Evolutionary conservation across 2,113 vertebrate genomes (phyloP).

Genomic region (Hyperoodon ampullatus): DNA sequence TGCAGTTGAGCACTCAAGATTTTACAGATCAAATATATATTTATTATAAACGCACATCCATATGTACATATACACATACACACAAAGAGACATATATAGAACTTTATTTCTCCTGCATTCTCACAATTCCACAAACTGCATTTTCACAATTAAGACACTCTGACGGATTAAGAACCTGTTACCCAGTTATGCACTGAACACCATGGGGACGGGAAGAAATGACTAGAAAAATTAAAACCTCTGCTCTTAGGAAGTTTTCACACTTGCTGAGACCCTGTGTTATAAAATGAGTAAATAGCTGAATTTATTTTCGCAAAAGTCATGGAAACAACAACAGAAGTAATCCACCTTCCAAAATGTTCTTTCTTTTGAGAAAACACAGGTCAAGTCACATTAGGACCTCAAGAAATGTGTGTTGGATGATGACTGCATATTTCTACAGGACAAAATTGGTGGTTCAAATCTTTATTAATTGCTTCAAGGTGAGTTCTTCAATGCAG

Average conservation of each 20-base stretch:
- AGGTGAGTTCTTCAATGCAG: neutral
- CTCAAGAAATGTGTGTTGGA: neutral
- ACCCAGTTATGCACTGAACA: neutral
- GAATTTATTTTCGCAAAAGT: neutral
- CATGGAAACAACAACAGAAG: neutral
- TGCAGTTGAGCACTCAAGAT: neutral
- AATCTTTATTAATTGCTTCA: neutral
- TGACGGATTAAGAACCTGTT: neutral
- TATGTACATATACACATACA: neutral
- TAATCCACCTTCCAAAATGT: neutral
- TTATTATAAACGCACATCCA: neutral
- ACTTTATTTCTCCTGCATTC: neutral
- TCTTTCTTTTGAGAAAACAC: neutral
- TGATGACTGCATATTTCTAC: neutral
- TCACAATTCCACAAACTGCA: neutral
- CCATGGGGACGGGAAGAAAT: neutral
- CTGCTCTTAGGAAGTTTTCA: neutral
- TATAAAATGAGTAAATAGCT: neutral
- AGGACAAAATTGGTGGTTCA: neutral
- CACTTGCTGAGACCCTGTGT: neutral
- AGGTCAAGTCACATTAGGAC: neutral
- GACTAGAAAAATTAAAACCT: neutral
- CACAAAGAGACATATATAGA: neutral
- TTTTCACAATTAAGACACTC: neutral
- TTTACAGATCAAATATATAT: neutral